Base-by-base conservation (phyloP, 2,888 invertebrate genomes). In the Phorcus lineatus region DNA sequence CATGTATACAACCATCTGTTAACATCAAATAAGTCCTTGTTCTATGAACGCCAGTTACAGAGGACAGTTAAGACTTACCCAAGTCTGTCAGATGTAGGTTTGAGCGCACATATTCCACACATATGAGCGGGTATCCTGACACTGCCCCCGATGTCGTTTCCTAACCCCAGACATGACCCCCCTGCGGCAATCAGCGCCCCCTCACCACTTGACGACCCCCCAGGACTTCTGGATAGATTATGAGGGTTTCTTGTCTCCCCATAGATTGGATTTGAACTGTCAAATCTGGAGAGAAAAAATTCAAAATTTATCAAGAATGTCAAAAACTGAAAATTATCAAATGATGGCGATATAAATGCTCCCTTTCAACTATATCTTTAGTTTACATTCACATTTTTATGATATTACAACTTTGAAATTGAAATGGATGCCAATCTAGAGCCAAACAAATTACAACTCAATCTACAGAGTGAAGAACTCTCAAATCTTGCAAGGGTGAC, bases 201-300 rank as follows among this genome's bases (percentile, higher is more conserved):
- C 81, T 92, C 92, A 16, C 92, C 94, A 0, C 94, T 93, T 0
- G 93, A 93, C 0, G 94, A 94, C 0, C 94, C 94, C 1, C 94
- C 94, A 9, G 93, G 92, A 2, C 88, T 85, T n/a, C 93, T 88
- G 0, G 85, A 84, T 0, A 82, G 40, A 82, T 94, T 91, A 78
- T 89, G 88, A 0, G 94, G 94, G 87, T 94, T 94, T 31, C 80
- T 81, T 0, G 94, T 89, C 19, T 24, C 53, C 1, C 90, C 90
- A 84, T 84, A 90, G 0, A 90, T 86, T 19, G 88, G 88, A 80
- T 90, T 90, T 17, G 87, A 86, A 81, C 88, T 89, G 52, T 88
- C 87, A 80, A 83, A 87, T 22, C 90, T 90, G 82, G 24, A 36
- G 7, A 81, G 57, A 66, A 40, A 78, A 70, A 11, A 19, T 22